Evolutionary conservation across 2,888 invertebrate species (phyloP).

Genomic region (Andrena bucephala): DNA sequence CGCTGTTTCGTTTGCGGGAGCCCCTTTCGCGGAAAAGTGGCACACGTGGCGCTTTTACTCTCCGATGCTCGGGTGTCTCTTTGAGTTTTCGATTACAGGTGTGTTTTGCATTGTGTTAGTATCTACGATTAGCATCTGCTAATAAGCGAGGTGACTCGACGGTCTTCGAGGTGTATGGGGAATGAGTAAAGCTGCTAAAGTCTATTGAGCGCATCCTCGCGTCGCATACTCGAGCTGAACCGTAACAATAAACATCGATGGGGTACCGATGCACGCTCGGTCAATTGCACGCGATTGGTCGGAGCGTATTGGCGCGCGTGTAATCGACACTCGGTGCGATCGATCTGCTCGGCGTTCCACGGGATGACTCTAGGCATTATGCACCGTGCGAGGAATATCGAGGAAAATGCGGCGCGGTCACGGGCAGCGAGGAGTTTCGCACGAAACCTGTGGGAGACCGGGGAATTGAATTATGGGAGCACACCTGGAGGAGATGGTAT

Average conservation of each 20-base stretch:
- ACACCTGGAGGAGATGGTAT: conserved; percentile 59
- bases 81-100: too few relatives aligned
- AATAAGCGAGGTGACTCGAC: too few relatives aligned
- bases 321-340: background rate
- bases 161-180: too few relatives aligned
- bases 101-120: too few relatives aligned
- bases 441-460: conserved; percentile 66
- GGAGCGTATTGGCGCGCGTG: background rate
- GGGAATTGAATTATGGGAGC: conserved; percentile 71
- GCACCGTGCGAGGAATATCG: conserved; percentile 39
- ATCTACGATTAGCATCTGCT: too few relatives aligned
- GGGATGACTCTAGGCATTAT: conserved; percentile 32
- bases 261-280: background rate
- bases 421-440: conserved; percentile 57
- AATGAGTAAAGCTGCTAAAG: background rate
- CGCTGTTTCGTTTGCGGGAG: background rate
- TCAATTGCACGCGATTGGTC: conserved; percentile 6
- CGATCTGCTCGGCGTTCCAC: background rate
- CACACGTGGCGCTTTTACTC: too few relatives aligned
- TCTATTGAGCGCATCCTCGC: background rate
- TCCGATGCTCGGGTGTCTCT: too few relatives aligned
- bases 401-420: conserved; percentile 59
- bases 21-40: too few relatives aligned
- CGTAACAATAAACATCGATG: conserved; percentile 2
- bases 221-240: too few relatives aligned